phyloP scores from a whole-genome alignment of 2,888 invertebrate genomes.

The Orthonevra nobilis region DNA sequence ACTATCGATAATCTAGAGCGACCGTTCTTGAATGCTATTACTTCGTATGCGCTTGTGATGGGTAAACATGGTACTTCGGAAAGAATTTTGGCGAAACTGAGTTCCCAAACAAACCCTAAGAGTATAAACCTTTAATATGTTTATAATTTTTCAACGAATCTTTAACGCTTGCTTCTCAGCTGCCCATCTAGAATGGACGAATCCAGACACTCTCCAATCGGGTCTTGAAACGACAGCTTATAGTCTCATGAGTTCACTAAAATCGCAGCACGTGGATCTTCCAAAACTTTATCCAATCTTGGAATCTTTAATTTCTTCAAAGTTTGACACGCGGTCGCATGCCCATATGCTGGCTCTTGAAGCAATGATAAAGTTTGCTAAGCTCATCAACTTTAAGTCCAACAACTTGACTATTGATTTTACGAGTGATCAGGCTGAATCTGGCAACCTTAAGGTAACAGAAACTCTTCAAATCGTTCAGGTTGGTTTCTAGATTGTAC shows the following conservation, averaged over 20 bases:
- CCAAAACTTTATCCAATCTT: conserved; percentile 82
- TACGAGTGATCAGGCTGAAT: conserved; percentile 75
- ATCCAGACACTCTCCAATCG: conserved; percentile 8
- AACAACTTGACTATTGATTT: conserved; percentile 70
- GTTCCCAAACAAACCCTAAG: not conserved
- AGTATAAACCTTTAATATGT: not conserved
- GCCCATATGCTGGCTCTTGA: conserved; percentile 83
- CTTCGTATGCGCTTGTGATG: conserved; percentile 22
- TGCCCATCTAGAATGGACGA: not conserved
- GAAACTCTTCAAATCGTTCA: too few species aligned
- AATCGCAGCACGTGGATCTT: conserved; percentile 73
- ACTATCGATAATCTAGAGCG: not conserved
- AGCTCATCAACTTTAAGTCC: conserved; percentile 83
- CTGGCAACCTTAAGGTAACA: too few species aligned
- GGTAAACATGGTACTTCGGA: conserved; percentile 35
- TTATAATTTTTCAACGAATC: too few species aligned
- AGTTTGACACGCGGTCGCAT: not conserved
- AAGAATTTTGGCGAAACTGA: not conserved
- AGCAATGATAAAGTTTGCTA: conserved; percentile 82
- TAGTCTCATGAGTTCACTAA: conserved; percentile 75
- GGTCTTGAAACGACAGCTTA: conserved; percentile 75
- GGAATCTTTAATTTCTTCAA: conserved; percentile 85
- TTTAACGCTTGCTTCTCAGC: not conserved
- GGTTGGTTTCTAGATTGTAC: too few species aligned
- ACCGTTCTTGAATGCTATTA: not conserved